Conservation (phyloP, 2,888 invertebrate genomes). For the Drosophila borborema region DNA sequence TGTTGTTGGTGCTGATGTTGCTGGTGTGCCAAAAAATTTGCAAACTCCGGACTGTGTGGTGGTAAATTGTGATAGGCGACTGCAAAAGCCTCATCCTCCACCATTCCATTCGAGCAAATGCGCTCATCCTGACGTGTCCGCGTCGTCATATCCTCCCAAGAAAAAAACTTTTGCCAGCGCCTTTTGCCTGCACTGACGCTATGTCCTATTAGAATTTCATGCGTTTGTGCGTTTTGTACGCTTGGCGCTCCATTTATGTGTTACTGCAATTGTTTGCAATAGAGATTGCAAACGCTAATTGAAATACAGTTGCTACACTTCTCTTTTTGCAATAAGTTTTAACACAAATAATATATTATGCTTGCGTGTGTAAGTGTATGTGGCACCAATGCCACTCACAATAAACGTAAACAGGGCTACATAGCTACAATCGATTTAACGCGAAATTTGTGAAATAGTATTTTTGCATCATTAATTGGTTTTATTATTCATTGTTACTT, state of each 20-base stretch:
- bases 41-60: conserved; percentile 59
- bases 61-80: conserved; percentile 53
- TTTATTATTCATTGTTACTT: background rate
- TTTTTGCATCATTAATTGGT: background rate
- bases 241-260: conserved; percentile 16
- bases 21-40: conserved; percentile 62
- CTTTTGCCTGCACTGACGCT: conserved; percentile 47
- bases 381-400: conserved; percentile 52
- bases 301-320: conserved; percentile 48
- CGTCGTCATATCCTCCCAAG: conserved; percentile 61
- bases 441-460: conserved; percentile 5
- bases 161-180: conserved; percentile 35
- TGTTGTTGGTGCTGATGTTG: conserved; percentile 51
- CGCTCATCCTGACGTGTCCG: conserved; percentile 72
- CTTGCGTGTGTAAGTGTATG: conserved; percentile 69
- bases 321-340: conserved; percentile 62
- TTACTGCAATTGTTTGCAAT: conserved; percentile 16
- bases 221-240: conserved; percentile 26
- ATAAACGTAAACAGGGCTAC: conserved; percentile 33
- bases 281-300: conserved; percentile 23
- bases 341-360: conserved; percentile 63
- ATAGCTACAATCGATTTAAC: conserved; percentile 36
- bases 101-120: conserved; percentile 48
- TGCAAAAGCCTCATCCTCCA: conserved; percentile 44
- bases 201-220: conserved; percentile 63